phyloP scores from a whole-genome alignment of 1,140 invertebrate species.

The Bombus turneri region DNA sequence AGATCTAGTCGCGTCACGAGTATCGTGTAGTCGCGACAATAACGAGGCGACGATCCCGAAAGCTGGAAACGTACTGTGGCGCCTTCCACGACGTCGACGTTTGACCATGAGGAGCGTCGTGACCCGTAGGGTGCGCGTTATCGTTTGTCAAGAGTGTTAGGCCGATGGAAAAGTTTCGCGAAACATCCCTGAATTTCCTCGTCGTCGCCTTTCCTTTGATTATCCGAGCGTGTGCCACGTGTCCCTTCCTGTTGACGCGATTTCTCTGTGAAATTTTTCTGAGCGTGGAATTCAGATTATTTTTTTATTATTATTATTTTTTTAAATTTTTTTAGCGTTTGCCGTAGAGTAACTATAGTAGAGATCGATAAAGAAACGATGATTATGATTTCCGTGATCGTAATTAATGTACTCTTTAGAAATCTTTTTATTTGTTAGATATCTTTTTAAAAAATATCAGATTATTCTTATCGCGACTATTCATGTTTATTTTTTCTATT shows the following conservation, averaged over 20 bases:
- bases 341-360: too few relatives aligned
- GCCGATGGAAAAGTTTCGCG: background rate
- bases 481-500: background rate
- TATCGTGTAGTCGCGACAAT: constrained; percentile 34
- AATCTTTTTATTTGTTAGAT: background rate
- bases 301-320: too few relatives aligned
- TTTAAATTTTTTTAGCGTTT: background rate
- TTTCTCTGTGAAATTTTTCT: background rate
- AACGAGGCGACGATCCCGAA: background rate
- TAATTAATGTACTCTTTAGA: too few relatives aligned
- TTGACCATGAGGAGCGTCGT: constrained; percentile 5
- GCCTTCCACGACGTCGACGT: background rate
- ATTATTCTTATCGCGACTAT: background rate
- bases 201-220: constrained; percentile 47
- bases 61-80: background rate
- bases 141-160: constrained; percentile 41
- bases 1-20: too few relatives aligned
- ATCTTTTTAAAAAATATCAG: background rate
- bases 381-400: too few relatives aligned
- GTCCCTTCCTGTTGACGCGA: background rate
- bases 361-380: too few relatives aligned
- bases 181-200: background rate
- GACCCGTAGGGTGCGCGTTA: constrained; percentile 10
- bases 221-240: constrained; percentile 56
- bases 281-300: too few relatives aligned